Evolutionary conservation across 2,888 invertebrate species (phyloP).

Genomic region (Mesorhabditis belari): DNA sequence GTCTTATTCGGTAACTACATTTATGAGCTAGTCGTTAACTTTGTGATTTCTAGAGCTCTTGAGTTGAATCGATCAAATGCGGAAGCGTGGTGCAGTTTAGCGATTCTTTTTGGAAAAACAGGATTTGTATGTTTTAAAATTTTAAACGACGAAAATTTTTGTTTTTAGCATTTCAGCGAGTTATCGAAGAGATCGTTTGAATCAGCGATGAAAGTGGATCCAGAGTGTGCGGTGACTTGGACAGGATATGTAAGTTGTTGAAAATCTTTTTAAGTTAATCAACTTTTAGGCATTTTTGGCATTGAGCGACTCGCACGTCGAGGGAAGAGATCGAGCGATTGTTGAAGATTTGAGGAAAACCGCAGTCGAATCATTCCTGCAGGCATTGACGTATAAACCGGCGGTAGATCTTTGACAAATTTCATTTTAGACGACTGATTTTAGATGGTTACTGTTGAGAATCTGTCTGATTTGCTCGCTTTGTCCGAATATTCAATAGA

Average conservation of each 20-base stretch:
- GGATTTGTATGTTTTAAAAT: neutral
- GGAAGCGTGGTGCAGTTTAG: slow-evolving; percentile 18
- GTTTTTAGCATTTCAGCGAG: neutral
- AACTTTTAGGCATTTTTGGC: neutral
- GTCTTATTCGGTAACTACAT: neutral
- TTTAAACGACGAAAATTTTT: neutral
- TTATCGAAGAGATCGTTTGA: slow-evolving; percentile 13
- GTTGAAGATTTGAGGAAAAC: neutral
- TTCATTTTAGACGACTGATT: neutral
- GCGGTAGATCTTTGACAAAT: neutral
- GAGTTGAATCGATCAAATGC: slow-evolving; percentile 22
- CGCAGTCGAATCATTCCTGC: neutral
- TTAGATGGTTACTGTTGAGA: neutral
- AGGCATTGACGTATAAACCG: neutral
- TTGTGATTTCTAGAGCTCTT: slow-evolving; percentile 17
- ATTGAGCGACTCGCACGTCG: neutral
- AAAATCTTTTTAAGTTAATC: neutral
- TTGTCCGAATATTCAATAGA: neutral
- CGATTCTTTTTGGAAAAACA: slow-evolving; percentile 13
- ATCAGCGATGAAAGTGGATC: slow-evolving; percentile 21
- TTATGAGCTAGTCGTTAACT: neutral
- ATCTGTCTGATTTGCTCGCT: neutral
- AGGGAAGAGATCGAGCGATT: neutral
- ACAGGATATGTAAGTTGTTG: neutral
- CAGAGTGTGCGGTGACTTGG: slow-evolving; percentile 25